phyloP scores from a whole-genome alignment of 2,888 invertebrate species.

The Eutolmus rufibarbis region DNA sequence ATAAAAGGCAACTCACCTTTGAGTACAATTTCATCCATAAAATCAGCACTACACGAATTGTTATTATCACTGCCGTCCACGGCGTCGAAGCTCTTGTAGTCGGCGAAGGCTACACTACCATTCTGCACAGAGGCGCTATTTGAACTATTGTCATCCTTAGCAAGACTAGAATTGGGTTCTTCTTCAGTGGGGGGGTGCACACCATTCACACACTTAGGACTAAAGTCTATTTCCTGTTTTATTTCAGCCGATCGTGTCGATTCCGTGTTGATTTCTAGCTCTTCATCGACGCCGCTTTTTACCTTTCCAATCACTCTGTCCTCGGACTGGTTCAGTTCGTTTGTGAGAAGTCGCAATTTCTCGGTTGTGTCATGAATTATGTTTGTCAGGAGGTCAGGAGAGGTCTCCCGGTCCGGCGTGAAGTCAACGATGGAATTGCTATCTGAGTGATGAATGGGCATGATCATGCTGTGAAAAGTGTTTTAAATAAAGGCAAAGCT shows the following conservation, averaged over 20 bases:
- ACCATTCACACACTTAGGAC: constrained; percentile 33
- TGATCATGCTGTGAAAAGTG: constrained; percentile 54
- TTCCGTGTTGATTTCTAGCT: not conserved
- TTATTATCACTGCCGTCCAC: constrained; percentile 18
- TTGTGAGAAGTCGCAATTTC: constrained; percentile 56
- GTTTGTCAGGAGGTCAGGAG: constrained; percentile 54
- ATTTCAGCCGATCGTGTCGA: constrained; percentile 17
- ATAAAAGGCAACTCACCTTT: constrained; percentile 50
- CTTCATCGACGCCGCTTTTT: constrained; percentile 28
- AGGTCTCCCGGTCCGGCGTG: constrained; percentile 54
- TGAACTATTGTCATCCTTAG: constrained; percentile 25
- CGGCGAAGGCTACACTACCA: constrained; percentile 20
- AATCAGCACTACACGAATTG: constrained; percentile 5
- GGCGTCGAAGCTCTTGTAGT: constrained; percentile 11
- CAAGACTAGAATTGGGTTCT: constrained; percentile 41
- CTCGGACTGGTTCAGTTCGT: constrained; percentile 55
- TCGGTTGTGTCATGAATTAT: constrained; percentile 55
- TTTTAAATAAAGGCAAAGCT: constrained; percentile 18
- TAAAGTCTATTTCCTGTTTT: constrained; percentile 39
- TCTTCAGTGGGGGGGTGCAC: not conserved
- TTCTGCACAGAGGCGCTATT: constrained; percentile 30
- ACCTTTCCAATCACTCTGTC: constrained; percentile 47
- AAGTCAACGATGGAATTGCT: constrained; percentile 59
- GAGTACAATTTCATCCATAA: constrained; percentile 54
- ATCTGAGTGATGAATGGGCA: constrained; percentile 55